These are phyloP conservation scores for Machimus rusticus DNA, from an alignment of 2,888 invertebrate species.

Conservation along the genomic window DNA sequence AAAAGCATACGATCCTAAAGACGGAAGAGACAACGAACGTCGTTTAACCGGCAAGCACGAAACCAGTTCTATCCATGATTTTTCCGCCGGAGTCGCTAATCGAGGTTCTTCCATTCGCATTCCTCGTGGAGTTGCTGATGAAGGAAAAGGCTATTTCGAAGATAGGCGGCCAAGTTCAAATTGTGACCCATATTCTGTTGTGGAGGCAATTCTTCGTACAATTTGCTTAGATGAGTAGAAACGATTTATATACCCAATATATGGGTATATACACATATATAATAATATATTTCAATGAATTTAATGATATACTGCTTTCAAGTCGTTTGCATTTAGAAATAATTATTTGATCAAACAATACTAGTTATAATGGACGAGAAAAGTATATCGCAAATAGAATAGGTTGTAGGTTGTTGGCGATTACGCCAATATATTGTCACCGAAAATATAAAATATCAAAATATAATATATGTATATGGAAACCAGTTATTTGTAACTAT, in stretches of 20 bases:
- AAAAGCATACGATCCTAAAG: constrained; percentile 93
- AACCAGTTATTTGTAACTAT: too few relatives aligned
- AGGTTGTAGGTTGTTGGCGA: background rate
- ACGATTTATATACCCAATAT: background rate
- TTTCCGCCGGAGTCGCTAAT: constrained; percentile 91
- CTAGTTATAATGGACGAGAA: background rate
- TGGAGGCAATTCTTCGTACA: constrained; percentile 85
- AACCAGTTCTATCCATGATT: constrained; percentile 96
- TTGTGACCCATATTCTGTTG: constrained; percentile 89
- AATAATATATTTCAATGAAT: background rate
- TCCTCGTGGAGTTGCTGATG: constrained; percentile 88
- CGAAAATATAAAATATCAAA: background rate
- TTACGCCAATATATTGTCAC: background rate
- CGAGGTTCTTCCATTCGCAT: constrained; percentile 95
- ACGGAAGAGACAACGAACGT: constrained; percentile 95
- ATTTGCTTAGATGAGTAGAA: constrained; percentile 64
- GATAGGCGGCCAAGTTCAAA: constrained; percentile 93
- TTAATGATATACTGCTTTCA: background rate
- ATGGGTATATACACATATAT: background rate
- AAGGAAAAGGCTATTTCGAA: constrained; percentile 94
- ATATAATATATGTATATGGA: background rate
- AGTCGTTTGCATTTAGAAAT: background rate
- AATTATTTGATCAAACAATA: background rate
- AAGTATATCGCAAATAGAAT: background rate
- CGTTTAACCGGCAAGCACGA: constrained; percentile 94